phyloP scores from a whole-genome alignment of 2,797 vertebrate genomes.

The Epinephelus awoara region DNA sequence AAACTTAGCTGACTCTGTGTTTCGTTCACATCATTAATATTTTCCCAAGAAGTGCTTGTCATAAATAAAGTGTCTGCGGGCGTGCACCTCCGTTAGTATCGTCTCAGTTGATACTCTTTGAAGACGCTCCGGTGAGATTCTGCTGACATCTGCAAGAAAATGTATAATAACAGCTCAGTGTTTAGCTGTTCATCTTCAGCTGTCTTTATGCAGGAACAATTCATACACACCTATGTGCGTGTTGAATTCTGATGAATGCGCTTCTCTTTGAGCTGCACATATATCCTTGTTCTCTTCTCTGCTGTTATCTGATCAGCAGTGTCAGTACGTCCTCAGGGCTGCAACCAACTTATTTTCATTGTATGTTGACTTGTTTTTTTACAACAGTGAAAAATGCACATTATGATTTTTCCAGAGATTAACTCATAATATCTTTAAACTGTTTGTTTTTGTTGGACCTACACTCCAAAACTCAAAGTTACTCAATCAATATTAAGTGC shows the following conservation, averaged over 20 bases:
- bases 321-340: not conserved
- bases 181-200: not conserved
- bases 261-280: too few relatives aligned
- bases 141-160: not conserved
- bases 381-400: not conserved
- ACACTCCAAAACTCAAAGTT: not conserved
- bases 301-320: not conserved
- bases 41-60: not conserved
- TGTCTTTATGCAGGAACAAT: not conserved
- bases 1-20: not conserved
- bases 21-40: not conserved
- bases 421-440: not conserved
- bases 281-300: not conserved
- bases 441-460: not conserved
- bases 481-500: too few relatives aligned
- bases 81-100: not conserved
- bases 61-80: not conserved
- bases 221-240: not conserved
- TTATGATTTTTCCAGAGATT: not conserved
- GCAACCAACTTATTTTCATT: not conserved
- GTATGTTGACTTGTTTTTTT: not conserved
- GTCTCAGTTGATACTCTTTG: not conserved
- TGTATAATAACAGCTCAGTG: not conserved
- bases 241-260: not conserved
- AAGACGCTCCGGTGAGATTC: not conserved